phyloP scores from a whole-genome alignment of 2,888 invertebrate genomes.

The Leucoma salicis region DNA sequence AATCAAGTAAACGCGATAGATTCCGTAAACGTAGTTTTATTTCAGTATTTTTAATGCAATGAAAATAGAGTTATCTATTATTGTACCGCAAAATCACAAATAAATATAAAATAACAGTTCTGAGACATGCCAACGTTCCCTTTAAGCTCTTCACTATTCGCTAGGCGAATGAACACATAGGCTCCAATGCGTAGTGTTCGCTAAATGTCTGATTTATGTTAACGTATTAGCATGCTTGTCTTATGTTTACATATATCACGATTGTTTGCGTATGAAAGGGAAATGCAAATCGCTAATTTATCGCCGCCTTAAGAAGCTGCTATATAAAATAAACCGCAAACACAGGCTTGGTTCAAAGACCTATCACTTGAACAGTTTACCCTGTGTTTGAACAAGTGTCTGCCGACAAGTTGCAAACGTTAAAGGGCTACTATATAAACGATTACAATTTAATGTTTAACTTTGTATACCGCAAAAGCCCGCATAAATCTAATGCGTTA shows the following conservation, averaged over 20 bases:
- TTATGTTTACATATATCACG: slow-evolving; percentile 59
- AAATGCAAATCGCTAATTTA: slow-evolving; percentile 79
- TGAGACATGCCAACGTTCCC: no score
- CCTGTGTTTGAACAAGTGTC: slow-evolving; percentile 72
- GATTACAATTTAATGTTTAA: slow-evolving; percentile 24
- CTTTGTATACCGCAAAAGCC: slow-evolving; percentile 10
- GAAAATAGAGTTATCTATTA: no score
- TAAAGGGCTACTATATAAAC: slow-evolving; percentile 43
- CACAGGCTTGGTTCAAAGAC: slow-evolving; percentile 73
- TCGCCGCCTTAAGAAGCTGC: slow-evolving; percentile 72
- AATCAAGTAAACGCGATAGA: no score
- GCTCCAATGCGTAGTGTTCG: slow-evolving; percentile 23
- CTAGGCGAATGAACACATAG: no score
- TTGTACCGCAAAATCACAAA: no score
- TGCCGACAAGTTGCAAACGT: slow-evolving; percentile 55
- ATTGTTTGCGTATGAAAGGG: slow-evolving; percentile 64
- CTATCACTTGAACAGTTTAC: slow-evolving; percentile 71
- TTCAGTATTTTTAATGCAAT: no score
- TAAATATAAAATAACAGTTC: no score
- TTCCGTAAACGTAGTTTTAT: no score
- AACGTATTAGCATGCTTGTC: slow-evolving; percentile 56
- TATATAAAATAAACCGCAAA: slow-evolving; percentile 77
- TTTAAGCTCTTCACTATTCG: no score
- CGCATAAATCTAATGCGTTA: slow-evolving; percentile 5
- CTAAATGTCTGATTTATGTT: slow-evolving; percentile 44